Percentiles rank a stretch among this genome's conserved stretches.
These are phyloP conservation scores for Tonatia bakeri DNA, from an alignment of 2,113 vertebrate genomes.

Conservation along the genomic window DNA sequence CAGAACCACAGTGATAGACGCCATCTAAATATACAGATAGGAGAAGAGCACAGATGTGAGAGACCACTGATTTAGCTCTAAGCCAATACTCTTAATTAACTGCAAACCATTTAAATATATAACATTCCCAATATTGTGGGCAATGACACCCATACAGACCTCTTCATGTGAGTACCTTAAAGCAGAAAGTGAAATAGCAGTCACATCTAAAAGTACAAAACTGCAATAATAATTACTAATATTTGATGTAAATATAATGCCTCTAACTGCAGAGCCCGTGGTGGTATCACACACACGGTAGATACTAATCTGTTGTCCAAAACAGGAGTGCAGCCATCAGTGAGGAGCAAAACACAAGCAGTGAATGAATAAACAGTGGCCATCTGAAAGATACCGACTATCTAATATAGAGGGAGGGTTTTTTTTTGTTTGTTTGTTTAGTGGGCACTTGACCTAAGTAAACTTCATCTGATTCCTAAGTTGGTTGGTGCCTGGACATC, in stretches of 20 bases:
- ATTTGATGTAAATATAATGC: background rate
- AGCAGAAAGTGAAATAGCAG: background rate
- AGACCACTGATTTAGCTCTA: constrained; percentile 82
- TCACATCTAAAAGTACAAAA: constrained; percentile 1
- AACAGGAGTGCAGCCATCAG: background rate
- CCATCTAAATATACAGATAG: constrained; percentile 58
- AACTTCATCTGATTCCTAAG: background rate
- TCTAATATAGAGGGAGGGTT: background rate
- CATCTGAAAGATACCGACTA: background rate
- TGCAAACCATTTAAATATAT: constrained; percentile 82
- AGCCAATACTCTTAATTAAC: constrained; percentile 85
- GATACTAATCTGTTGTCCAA: background rate
- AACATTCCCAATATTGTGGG: constrained; percentile 52
- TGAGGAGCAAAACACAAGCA: background rate
- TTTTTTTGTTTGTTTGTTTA: background rate
- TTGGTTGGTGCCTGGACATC: background rate
- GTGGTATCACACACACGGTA: background rate
- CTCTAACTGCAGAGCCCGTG: background rate
- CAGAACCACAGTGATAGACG: constrained; percentile 52
- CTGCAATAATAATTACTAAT: background rate
- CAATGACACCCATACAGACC: constrained; percentile 40
- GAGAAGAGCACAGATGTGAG: constrained; percentile 80
- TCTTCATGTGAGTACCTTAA: background rate
- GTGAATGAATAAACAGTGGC: background rate
- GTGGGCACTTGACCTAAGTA: background rate